Conservation (phyloP, 2,888 invertebrate genomes). For the Portevinia maculata region DNA sequence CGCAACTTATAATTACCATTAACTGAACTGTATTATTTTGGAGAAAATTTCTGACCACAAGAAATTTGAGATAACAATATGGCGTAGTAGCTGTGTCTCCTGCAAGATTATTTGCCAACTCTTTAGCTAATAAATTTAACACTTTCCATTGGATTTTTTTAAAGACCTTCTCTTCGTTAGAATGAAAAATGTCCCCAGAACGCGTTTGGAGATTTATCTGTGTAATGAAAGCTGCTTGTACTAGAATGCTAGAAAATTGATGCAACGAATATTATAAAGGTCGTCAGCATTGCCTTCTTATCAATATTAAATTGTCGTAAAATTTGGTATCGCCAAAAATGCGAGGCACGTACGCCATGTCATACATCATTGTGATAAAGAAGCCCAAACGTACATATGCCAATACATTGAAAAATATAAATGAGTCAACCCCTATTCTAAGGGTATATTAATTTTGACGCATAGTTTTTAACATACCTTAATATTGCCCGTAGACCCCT, state of each 20-base stretch:
- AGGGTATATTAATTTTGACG: too few relatives aligned
- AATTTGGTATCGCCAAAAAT: slow-evolving; percentile 4
- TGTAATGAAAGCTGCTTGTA: not conserved
- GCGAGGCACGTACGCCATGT: slow-evolving; percentile 26
- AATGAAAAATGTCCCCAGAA: not conserved
- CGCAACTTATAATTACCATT: too few relatives aligned
- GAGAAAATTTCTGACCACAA: too few relatives aligned
- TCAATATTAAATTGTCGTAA: not conserved
- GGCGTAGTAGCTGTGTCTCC: too few relatives aligned
- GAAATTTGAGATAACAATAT: too few relatives aligned
- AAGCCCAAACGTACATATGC: not conserved
- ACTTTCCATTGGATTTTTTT: slow-evolving; percentile 14
- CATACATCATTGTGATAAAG: not conserved
- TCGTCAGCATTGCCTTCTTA: not conserved
- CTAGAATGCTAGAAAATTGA: not conserved
- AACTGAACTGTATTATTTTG: not conserved
- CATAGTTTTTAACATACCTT: too few relatives aligned
- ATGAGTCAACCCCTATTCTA: too few relatives aligned
- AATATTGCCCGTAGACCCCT: too few relatives aligned
- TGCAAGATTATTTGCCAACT: not conserved
- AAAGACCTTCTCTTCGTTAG: too few relatives aligned
- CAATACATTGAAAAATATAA: not conserved
- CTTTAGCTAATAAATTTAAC: slow-evolving; percentile 1
- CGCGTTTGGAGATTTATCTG: not conserved
- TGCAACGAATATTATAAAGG: not conserved